Conservation (phyloP, 2,113 vertebrate species). For the Acanthisitta chloris region DNA sequence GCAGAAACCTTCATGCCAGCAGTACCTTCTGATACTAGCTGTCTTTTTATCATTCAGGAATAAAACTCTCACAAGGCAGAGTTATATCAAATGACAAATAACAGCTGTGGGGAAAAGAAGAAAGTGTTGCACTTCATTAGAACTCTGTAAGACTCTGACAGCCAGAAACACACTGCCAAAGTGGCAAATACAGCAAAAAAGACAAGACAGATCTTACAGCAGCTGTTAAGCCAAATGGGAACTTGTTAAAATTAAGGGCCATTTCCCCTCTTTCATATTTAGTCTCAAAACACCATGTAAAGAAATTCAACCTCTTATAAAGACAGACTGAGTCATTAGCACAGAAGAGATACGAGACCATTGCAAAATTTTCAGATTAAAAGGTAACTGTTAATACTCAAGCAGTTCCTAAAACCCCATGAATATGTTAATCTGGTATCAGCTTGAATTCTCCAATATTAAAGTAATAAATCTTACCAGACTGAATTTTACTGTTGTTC, state of each 20-base stretch:
- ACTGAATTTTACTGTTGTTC: background rate
- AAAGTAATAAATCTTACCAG: background rate
- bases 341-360: background rate
- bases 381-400: background rate
- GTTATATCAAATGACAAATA: conserved; percentile 46
- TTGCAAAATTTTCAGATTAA: conserved; percentile 22
- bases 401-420: background rate
- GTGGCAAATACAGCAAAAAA: background rate
- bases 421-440: background rate
- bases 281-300: background rate
- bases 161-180: background rate
- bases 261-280: conserved; percentile 22
- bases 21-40: background rate
- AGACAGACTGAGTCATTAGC: background rate
- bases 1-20: background rate
- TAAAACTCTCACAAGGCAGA: background rate
- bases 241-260: conserved; percentile 29
- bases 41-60: conserved; percentile 25
- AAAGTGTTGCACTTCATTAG: conserved; percentile 25
- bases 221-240: conserved; percentile 48
- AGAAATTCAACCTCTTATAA: conserved; percentile 2
- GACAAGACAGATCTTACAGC: conserved; percentile 13
- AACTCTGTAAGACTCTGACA: conserved; percentile 37
- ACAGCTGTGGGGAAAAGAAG: conserved; percentile 31
- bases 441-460: background rate